phyloP scores from a whole-genome alignment of 2,113 vertebrate genomes.

The Caracal caracal region DNA sequence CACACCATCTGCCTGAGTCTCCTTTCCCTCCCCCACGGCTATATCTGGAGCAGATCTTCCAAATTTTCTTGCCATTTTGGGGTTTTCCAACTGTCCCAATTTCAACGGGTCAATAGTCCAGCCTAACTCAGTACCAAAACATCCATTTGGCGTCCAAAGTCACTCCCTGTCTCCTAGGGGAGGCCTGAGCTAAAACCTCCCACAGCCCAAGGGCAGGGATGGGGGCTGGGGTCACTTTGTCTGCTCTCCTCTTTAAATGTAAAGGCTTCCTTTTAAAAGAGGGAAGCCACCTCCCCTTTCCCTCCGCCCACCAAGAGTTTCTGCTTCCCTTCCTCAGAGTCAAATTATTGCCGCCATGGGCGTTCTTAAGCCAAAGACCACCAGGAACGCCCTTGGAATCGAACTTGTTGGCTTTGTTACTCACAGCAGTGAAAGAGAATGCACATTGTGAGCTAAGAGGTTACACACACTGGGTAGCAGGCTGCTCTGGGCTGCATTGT shows the following conservation, averaged over 20 bases:
- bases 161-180: not conserved
- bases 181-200: not conserved
- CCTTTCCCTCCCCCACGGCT: not conserved
- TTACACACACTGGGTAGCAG: not conserved
- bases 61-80: not conserved
- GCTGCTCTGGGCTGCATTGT: fast-evolving
- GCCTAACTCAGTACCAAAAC: not conserved
- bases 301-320: not conserved
- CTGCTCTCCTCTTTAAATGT: not conserved
- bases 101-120: not conserved
- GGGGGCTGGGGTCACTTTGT: not conserved
- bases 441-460: not conserved
- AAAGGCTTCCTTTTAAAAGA: too few relatives aligned
- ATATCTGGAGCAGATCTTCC: not conserved
- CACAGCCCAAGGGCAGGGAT: not conserved
- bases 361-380: not conserved
- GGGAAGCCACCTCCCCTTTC: not conserved
- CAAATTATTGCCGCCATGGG: not conserved
- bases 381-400: not conserved
- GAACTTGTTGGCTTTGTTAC: fast-evolving
- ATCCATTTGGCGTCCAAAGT: not conserved
- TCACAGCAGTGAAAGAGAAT: not conserved
- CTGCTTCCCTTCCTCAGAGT: not conserved
- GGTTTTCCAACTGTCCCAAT: not conserved
- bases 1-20: not conserved